These are phyloP conservation scores for Toxotes chatareus DNA, from an alignment of 2,113 vertebrate species.

Conservation along the genomic window DNA sequence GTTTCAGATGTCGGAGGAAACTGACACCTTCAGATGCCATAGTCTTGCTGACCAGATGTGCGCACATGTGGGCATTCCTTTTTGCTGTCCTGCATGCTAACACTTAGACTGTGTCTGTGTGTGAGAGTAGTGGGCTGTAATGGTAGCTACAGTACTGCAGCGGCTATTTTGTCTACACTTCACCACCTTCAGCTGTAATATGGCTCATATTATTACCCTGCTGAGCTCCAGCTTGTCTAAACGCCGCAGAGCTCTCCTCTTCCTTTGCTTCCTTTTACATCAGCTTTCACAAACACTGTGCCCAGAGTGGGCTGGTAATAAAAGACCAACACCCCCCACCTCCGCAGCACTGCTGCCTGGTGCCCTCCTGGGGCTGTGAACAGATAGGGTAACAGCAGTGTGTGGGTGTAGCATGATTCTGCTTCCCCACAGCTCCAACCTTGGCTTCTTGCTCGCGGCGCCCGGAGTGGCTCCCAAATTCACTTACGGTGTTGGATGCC, in stretches of 20 bases:
- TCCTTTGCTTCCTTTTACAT: constrained; percentile 42
- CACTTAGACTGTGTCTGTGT: constrained; percentile 14
- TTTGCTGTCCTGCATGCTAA: constrained; percentile 17
- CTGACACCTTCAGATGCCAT: constrained; percentile 47
- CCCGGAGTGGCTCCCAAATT: constrained; percentile 53
- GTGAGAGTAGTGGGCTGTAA: constrained; percentile 20
- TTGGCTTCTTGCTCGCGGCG: constrained; percentile 25
- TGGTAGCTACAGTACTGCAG: constrained; percentile 38
- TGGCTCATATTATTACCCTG: constrained; percentile 61
- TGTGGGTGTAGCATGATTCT: constrained; percentile 25
- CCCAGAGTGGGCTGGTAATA: constrained; percentile 43
- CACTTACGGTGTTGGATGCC: constrained; percentile 50
- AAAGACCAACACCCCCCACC: constrained; percentile 25
- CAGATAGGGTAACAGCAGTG: constrained; percentile 59
- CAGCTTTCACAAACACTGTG: constrained; percentile 57
- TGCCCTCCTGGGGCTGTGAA: constrained; percentile 58
- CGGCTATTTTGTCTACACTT: constrained; percentile 70
- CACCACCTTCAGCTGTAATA: constrained; percentile 50
- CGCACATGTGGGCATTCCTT: constrained; percentile 46
- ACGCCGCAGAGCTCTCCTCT: constrained; percentile 23
- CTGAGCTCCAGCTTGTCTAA: constrained; percentile 51
- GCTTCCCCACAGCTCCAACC: constrained; percentile 17
- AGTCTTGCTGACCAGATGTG: constrained; percentile 56
- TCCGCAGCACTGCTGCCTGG: constrained; percentile 16
- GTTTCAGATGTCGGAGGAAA: constrained; percentile 52